phyloP scores from a whole-genome alignment of 2,888 invertebrate species.

The Andrena bucephala region DNA sequence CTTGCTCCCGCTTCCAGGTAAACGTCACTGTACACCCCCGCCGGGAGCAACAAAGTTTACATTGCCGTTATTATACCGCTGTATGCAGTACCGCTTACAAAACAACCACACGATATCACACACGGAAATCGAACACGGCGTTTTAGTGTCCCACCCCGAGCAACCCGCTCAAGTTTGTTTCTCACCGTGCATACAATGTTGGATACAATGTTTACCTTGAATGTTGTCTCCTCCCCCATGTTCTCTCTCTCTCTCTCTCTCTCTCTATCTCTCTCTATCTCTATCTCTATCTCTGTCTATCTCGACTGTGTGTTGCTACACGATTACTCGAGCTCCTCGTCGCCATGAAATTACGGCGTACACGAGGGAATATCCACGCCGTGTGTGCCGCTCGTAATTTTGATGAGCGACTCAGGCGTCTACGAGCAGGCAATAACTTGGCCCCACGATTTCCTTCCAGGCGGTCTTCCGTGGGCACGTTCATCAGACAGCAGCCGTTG shows the following conservation, averaged over 20 bases:
- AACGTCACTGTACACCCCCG: conserved; percentile 58
- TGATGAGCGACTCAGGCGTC: conserved; percentile 4
- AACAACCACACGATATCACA: conserved; percentile 64
- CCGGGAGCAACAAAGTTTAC: conserved; percentile 42
- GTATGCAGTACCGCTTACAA: conserved; percentile 68
- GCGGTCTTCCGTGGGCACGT: conserved; percentile 94
- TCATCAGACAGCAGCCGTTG: conserved; percentile 90
- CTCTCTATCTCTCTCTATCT: no score
- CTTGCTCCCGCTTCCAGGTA: conserved; percentile 69
- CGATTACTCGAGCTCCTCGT: conserved; percentile 1
- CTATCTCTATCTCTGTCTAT: no score
- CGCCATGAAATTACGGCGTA: conserved; percentile 55
- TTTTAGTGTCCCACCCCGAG: conserved; percentile 41
- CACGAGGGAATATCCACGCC: conserved; percentile 11
- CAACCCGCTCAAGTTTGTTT: conserved; percentile 59
- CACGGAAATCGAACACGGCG: conserved; percentile 50
- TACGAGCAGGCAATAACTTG: neutral
- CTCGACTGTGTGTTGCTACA: conserved; percentile 30
- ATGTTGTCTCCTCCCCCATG: conserved; percentile 63
- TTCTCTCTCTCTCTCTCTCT: conserved; percentile 20
- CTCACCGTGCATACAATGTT: conserved; percentile 46
- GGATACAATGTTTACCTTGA: conserved; percentile 63
- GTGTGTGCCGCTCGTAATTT: conserved; percentile 44
- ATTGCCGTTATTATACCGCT: conserved; percentile 42
- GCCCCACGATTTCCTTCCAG: conserved; percentile 85